Conservation (phyloP, 2,113 vertebrate genomes). For the Procavia capensis region DNA sequence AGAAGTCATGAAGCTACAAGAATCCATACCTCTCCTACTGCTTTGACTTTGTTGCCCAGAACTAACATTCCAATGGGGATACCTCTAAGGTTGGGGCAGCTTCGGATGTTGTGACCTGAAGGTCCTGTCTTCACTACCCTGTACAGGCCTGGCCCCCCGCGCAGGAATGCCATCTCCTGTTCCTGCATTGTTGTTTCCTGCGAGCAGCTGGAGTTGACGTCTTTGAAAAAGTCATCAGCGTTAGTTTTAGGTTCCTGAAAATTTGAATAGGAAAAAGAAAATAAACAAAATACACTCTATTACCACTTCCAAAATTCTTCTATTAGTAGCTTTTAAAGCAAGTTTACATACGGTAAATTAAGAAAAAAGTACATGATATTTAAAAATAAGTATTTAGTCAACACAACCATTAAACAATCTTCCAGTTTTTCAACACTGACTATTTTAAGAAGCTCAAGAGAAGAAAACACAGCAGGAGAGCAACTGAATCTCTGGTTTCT, state of each 20-base stretch:
- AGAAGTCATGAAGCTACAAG: conserved; percentile 94
- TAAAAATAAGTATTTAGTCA: conserved; percentile 57
- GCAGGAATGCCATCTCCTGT: conserved; percentile 93
- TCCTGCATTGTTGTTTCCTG: conserved; percentile 95
- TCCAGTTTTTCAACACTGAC: conserved; percentile 27
- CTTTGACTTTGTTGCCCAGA: conserved; percentile 99
- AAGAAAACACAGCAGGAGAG: conserved; percentile 32
- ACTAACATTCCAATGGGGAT: conserved; percentile 99
- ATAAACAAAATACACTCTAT: conserved; percentile 75
- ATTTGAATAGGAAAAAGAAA: conserved; percentile 85
- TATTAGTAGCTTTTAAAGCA: conserved; percentile 43
- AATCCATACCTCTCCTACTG: conserved; percentile 99
- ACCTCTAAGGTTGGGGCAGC: conserved; percentile 99
- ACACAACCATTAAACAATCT: neutral
- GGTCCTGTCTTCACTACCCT: conserved; percentile 99
- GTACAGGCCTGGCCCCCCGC: conserved; percentile 98
- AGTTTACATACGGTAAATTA: conserved; percentile 45
- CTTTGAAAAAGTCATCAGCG: conserved; percentile 96
- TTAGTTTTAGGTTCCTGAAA: conserved; percentile 97
- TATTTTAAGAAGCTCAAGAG: conserved; percentile 44
- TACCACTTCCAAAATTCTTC: conserved; percentile 35
- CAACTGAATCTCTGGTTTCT: conserved; percentile 1
- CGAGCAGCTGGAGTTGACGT: conserved; percentile 95
- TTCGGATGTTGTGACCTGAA: conserved; percentile 99
- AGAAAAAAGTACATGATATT: neutral